phyloP scores from a whole-genome alignment of 2,888 invertebrate species.

The Hydraecia micacea region DNA sequence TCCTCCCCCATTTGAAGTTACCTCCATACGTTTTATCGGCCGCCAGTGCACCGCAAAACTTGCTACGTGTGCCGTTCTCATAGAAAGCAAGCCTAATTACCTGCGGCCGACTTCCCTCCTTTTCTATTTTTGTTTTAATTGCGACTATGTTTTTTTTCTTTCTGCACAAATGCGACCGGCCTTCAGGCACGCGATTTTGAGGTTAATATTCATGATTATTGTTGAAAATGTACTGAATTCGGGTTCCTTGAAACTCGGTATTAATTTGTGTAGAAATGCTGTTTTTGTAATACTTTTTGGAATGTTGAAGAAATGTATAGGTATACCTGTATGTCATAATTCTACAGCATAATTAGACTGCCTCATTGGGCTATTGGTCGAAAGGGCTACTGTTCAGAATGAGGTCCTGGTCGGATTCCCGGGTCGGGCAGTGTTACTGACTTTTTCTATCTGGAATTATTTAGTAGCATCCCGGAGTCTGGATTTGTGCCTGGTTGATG shows the following conservation, averaged over 20 bases:
- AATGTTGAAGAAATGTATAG: background rate
- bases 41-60: constrained; percentile 74
- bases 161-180: constrained; percentile 59
- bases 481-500: background rate
- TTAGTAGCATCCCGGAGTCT: background rate
- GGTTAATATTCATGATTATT: constrained; percentile 37
- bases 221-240: constrained; percentile 25
- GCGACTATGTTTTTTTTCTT: constrained; percentile 64
- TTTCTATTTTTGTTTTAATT: constrained; percentile 76
- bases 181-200: constrained; percentile 56
- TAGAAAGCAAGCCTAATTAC: constrained; percentile 83
- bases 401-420: background rate
- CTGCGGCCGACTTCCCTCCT: constrained; percentile 72
- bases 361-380: background rate
- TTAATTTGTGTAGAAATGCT: constrained; percentile 4
- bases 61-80: constrained; percentile 78
- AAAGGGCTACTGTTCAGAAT: background rate
- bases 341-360: background rate
- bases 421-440: background rate
- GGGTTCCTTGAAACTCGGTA: constrained; percentile 1
- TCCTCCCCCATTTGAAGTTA: background rate
- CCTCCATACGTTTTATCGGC: constrained; percentile 49
- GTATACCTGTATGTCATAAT: background rate
- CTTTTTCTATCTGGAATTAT: background rate
- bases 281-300: background rate